These are phyloP conservation scores for Temnothorax unifasciatus DNA, from an alignment of 2,888 invertebrate genomes.

Conservation along the genomic window DNA sequence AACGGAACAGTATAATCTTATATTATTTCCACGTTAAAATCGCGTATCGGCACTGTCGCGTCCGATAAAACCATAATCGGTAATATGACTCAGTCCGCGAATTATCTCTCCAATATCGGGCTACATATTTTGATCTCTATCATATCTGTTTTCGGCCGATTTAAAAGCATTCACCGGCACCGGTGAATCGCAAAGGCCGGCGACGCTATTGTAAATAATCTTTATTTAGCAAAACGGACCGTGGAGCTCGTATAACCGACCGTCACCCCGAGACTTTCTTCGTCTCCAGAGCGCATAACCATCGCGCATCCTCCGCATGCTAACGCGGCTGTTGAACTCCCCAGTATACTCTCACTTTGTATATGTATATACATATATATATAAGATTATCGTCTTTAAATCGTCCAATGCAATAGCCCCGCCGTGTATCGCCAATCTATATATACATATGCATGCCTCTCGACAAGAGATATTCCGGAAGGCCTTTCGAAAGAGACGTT, in stretches of 20 bases:
- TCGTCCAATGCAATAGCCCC: not conserved
- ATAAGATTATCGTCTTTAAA: conserved; percentile 41
- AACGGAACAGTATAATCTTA: not conserved
- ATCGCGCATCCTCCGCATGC: conserved; percentile 46
- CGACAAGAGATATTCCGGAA: not conserved
- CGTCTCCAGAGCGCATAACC: conserved; percentile 40
- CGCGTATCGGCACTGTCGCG: conserved; percentile 2
- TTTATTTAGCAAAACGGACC: conserved; percentile 17
- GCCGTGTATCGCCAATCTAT: not conserved
- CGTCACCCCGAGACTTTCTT: conserved; percentile 14
- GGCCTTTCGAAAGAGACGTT: not conserved
- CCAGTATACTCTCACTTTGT: not conserved
- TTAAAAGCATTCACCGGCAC: not conserved
- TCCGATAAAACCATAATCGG: conserved; percentile 6
- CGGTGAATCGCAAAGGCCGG: not conserved
- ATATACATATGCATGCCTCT: not conserved
- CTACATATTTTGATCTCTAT: not conserved
- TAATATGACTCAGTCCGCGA: not conserved
- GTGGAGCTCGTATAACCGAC: conserved; percentile 12
- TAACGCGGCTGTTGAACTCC: conserved; percentile 56
- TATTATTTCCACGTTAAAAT: not conserved
- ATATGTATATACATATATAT: not conserved
- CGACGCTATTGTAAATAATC: not conserved
- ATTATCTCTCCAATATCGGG: conserved; percentile 11
- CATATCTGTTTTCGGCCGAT: not conserved